Evolutionary conservation across 1,140 invertebrate genomes (phyloP).

Genomic region (Proales similis): DNA sequence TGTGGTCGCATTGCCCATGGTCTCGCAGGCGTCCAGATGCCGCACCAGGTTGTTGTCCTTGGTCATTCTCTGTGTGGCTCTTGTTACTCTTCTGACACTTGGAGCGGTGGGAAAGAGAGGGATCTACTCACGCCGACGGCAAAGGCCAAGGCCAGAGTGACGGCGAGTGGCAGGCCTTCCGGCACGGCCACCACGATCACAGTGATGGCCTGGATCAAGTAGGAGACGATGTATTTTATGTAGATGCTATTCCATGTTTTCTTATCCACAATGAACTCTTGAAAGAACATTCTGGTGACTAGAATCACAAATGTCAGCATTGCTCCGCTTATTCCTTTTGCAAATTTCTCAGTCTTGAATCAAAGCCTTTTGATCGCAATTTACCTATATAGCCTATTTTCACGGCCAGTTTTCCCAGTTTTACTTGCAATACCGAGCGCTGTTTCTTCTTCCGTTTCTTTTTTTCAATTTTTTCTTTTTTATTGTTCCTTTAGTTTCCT

Average conservation of each 20-base stretch:
- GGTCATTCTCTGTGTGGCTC: too few species aligned
- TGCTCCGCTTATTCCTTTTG: background rate
- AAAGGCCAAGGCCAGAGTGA: conserved; percentile 78
- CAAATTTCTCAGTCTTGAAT: conserved; percentile 40
- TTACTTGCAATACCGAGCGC: conserved; percentile 88
- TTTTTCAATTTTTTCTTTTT: conserved; percentile 35
- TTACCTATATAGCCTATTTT: conserved; percentile 94
- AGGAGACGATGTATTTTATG: conserved; percentile 16
- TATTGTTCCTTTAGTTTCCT: background rate
- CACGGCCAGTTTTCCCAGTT: conserved; percentile 95
- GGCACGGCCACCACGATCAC: conserved; percentile 38
- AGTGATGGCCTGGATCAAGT: conserved; percentile 32
- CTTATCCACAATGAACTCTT: conserved; percentile 22
- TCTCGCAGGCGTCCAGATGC: conserved; percentile 46
- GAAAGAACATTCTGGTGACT: conserved; percentile 12
- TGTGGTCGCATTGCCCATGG: conserved; percentile 47
- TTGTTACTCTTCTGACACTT: too few species aligned
- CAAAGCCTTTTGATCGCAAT: too few species aligned
- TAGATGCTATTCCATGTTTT: background rate
- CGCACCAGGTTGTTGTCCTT: conserved; percentile 44
- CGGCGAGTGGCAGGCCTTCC: conserved; percentile 78
- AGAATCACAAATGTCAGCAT: conserved; percentile 26
- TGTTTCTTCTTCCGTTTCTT: conserved; percentile 34
- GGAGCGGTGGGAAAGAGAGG: conserved; percentile 39
- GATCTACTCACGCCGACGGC: conserved; percentile 96